Evolutionary conservation across 2,113 vertebrate species (phyloP), one percentile per base, ranked within the genome.

Genomic region (Leptosomus discolor): DNA sequence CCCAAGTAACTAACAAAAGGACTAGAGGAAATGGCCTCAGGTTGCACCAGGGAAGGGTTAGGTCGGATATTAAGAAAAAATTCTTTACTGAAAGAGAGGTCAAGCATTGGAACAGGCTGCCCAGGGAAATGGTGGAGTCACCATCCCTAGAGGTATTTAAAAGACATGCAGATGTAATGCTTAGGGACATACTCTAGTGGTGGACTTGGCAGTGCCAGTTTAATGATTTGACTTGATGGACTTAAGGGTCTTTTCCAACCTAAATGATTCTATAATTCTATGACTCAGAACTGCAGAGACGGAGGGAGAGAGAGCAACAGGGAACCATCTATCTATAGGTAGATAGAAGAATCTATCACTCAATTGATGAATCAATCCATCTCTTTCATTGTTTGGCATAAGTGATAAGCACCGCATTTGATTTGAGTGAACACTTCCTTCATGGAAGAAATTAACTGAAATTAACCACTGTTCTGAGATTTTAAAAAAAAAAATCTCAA

Each of bases 151-250:
- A 57, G 12, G 3, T 81, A 57, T 58, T 79, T 63, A 63, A 63
- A 63, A 63, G 20, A 68, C 0, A 0, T 12, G 10, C 11, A 56
- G 30, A 21, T 7, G 3, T 24, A 21, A 4, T 3, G 3, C 4
- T 53, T 7, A 17, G 1, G 30, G 16, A 39, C 20, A 15, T 34
- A 11, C 11, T 57, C 83, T 58, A 54, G 6, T 30, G 10, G 12
- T 58, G 14, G 36, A 45, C 19, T 85, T 80, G 14, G 3, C 15
- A 41, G 4, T 34, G 36, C 11, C 75, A 57, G 2, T 7, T 64
- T 64, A 27, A 39, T 9, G 4, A 19, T 27, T 86, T 27, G 2
- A 13, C 15, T 51, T 1, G 1, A n/a, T 57, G 34, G 41, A 12
- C 11, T 70, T 74, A 51, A 70, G 15, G 20, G 12, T 65, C 2